Percentiles rank a stretch among this genome's conserved stretches.
These are phyloP conservation scores for Carassius carassius DNA, from an alignment of 2,113 vertebrate species.

Conservation along the genomic window DNA sequence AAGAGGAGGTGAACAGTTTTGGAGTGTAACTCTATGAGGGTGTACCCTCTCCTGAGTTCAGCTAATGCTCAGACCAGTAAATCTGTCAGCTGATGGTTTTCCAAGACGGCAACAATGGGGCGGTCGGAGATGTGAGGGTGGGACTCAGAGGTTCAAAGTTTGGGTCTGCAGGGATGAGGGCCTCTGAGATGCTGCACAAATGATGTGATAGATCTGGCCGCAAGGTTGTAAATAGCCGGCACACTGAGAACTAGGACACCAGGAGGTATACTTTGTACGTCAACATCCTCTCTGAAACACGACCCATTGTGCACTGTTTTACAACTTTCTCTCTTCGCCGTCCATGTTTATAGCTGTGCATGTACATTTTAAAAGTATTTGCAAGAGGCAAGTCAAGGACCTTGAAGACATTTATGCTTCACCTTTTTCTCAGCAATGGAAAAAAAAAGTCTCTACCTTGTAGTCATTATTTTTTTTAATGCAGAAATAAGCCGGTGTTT, in stretches of 20 bases:
- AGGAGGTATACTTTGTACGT: conserved; percentile 34
- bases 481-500: background rate
- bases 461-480: background rate
- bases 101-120: conserved; percentile 44
- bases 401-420: conserved; percentile 19
- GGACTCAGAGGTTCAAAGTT: conserved; percentile 51
- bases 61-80: conserved; percentile 57
- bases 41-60: conserved; percentile 55
- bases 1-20: conserved; percentile 33
- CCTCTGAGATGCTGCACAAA: conserved; percentile 47
- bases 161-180: conserved; percentile 30
- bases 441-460: background rate
- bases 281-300: conserved; percentile 17
- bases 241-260: conserved; percentile 32
- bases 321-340: conserved; percentile 24
- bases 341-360: background rate
- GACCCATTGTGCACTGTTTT: conserved; percentile 32
- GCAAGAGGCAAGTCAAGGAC: background rate
- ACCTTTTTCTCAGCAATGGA: background rate
- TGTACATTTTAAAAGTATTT: conserved; percentile 20
- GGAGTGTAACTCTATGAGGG: conserved; percentile 48
- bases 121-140: conserved; percentile 39
- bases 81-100: conserved; percentile 62
- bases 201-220: conserved; percentile 48
- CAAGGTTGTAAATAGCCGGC: conserved; percentile 47